A percentile compares a stretch with the other conserved stretches of the same genome.
These are phyloP conservation scores for Crenichthys baileyi DNA, from an alignment of 2,797 vertebrate species.

Conservation along the genomic window DNA sequence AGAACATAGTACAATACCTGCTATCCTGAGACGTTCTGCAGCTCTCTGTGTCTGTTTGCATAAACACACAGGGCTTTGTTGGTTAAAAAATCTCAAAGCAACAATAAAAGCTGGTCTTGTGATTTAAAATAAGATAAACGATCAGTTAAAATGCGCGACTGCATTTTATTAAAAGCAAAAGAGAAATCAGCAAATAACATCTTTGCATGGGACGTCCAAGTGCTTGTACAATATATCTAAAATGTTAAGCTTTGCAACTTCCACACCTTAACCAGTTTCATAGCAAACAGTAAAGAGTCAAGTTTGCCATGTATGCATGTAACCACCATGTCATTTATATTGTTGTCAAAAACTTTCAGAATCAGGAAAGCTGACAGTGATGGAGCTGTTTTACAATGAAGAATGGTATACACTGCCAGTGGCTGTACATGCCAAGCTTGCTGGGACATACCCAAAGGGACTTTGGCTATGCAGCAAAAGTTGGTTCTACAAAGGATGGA, in stretches of 20 bases:
- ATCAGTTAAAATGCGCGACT: background rate
- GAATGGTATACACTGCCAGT: background rate
- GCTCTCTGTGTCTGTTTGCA: no score
- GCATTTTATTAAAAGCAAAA: background rate
- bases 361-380: background rate
- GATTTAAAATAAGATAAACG: background rate
- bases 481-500: background rate
- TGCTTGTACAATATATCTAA: background rate
- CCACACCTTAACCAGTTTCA: no score
- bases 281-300: background rate
- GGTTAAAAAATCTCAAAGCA: no score
- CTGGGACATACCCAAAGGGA: background rate
- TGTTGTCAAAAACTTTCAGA: background rate
- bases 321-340: background rate
- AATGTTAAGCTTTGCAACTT: no score
- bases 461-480: background rate
- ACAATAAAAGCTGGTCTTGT: background rate
- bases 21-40: no score
- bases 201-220: background rate
- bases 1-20: no score
- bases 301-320: no score
- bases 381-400: background rate
- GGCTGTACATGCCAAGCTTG: background rate
- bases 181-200: background rate
- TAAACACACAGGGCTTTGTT: no score